A percentile compares a stretch with the other conserved stretches of the same genome.
phyloP scores from a whole-genome alignment of 1,140 invertebrate genomes.

The Oncopeltus fasciatus region DNA sequence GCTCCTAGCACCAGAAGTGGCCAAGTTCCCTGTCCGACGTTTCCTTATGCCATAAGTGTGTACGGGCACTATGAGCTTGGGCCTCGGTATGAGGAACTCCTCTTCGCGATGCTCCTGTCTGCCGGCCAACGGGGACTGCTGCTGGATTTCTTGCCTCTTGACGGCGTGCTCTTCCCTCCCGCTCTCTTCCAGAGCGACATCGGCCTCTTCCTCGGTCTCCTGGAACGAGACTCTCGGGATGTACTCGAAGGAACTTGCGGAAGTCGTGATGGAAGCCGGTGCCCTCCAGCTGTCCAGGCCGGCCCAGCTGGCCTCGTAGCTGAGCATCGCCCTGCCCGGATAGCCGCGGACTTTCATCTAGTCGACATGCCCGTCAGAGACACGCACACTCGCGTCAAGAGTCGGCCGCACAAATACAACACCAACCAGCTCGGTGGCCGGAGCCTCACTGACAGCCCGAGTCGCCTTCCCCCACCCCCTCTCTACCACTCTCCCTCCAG shows the following conservation, averaged over 20 bases:
- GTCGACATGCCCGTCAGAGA: conserved; percentile 27
- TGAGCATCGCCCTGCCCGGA: conserved; percentile 60
- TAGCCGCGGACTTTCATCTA: conserved; percentile 47
- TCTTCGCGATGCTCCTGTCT: conserved; percentile 28
- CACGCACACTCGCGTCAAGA: too few species aligned
- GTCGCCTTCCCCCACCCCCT: too few species aligned
- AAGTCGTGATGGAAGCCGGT: conserved; percentile 25
- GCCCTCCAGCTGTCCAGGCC: conserved; percentile 35
- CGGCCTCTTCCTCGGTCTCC: conserved; percentile 31
- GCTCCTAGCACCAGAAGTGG: conserved; percentile 30
- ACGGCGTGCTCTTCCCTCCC: background rate
- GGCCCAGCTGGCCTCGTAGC: conserved; percentile 71
- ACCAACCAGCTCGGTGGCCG: too few species aligned
- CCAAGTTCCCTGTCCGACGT: conserved; percentile 54
- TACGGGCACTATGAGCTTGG: conserved; percentile 69
- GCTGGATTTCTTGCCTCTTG: background rate
- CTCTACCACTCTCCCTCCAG: too few species aligned
- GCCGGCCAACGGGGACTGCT: background rate
- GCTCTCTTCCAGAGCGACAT: too few species aligned
- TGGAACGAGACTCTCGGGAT: background rate
- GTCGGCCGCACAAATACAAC: too few species aligned
- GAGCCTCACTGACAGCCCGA: too few species aligned
- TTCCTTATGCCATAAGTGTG: conserved; percentile 67
- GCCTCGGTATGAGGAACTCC: conserved; percentile 65
- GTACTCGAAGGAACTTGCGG: conserved; percentile 16